phyloP scores from a whole-genome alignment of 2,113 vertebrate genomes.

The Emydocephalus ijimae region DNA sequence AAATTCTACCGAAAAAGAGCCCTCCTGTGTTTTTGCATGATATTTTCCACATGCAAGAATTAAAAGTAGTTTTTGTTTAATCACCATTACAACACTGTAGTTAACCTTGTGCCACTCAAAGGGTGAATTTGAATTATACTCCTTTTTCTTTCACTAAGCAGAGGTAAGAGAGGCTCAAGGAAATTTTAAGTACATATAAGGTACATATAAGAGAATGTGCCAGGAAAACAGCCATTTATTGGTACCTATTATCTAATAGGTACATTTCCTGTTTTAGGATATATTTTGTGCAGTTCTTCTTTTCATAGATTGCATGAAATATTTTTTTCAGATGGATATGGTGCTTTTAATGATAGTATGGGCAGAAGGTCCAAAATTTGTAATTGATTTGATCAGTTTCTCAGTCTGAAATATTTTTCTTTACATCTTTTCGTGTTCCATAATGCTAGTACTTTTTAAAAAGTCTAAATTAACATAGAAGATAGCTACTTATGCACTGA shows the following conservation, averaged over 20 bases:
- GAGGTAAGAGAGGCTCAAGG: not conserved
- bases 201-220: not conserved
- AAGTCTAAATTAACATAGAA: not conserved
- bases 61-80: not conserved
- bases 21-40: not conserved
- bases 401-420: not conserved
- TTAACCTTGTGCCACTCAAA: not conserved
- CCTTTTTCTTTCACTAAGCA: not conserved
- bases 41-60: not conserved
- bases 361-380: not conserved
- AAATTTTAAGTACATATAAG: not conserved
- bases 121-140: not conserved
- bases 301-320: not conserved
- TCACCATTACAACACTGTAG: not conserved
- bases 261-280: not conserved
- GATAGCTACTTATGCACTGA: not conserved
- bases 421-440: not conserved
- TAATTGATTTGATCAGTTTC: not conserved
- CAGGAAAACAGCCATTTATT: not conserved
- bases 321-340: not conserved
- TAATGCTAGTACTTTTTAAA: not conserved
- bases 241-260: not conserved
- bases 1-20: not conserved
- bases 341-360: not conserved
- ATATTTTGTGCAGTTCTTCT: not conserved